phyloP scores from a whole-genome alignment of 2,888 invertebrate genomes.

The Heliconius sara region DNA sequence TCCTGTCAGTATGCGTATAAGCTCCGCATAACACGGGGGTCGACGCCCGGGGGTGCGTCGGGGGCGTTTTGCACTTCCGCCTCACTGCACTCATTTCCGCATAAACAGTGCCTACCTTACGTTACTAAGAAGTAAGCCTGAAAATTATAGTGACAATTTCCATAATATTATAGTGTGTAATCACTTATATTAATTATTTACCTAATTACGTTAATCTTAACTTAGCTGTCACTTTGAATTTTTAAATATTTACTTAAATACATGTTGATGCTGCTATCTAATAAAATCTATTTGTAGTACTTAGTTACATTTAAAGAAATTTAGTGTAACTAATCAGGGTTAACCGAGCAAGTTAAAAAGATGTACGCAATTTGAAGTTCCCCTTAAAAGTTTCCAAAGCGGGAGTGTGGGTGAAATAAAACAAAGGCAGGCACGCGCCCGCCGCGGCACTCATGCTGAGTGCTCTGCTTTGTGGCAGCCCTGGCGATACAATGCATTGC shows the following conservation, averaged over 20 bases:
- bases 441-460: conserved; percentile 79
- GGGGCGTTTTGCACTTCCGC: conserved; percentile 81
- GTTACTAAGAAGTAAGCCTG: conserved; percentile 68
- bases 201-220: conserved; percentile 13
- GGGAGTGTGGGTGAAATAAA: conserved; percentile 81
- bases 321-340: conserved; percentile 62
- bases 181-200: conserved; percentile 17
- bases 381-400: conserved; percentile 78
- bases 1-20: conserved; percentile 54
- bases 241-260: neutral
- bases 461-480: conserved; percentile 80
- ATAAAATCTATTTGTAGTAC: neutral
- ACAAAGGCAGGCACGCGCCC: conserved; percentile 79
- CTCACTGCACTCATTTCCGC: conserved; percentile 81
- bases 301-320: neutral
- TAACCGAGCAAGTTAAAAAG: conserved; percentile 66
- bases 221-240: neutral
- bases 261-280: neutral
- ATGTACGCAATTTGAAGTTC: conserved; percentile 78
- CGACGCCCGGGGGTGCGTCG: conserved; percentile 70
- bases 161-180: conserved; percentile 35
- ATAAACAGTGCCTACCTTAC: conserved; percentile 73
- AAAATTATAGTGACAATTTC: conserved; percentile 48
- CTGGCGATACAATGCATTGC: conserved; percentile 76
- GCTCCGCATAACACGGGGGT: conserved; percentile 62